Evolutionary conservation across 2,888 invertebrate species (phyloP), one percentile per base, ranked within the genome.

Genomic region (Macrophya alboannulata): DNA sequence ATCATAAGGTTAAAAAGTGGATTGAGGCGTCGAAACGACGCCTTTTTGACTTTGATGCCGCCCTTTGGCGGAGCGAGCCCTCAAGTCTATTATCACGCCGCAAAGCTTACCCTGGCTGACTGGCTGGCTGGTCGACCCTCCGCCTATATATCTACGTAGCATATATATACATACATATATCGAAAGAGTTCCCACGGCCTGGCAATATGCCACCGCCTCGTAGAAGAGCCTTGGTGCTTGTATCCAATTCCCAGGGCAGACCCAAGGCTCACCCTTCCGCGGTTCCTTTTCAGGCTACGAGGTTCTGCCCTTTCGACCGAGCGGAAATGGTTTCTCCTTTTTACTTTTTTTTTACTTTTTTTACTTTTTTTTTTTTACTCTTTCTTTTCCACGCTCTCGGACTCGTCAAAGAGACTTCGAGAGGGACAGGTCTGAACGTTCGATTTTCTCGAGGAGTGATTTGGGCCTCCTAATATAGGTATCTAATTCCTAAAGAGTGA

Each of bases 71-170:
- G 45, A 21, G 21, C 45, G 72, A 81, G 43, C 79, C 55, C 79
- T 40, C 48, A 81, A 40, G 81, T 81, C 81, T 59, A 81, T 81
- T 81, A 81, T 81, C 81, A 81, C 81, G 62, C 81, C 81, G 81
- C 81, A 81, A 81, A 62, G 81, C 62, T 81, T 40, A 81, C 59
- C 62, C 81, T 62, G 81, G 81, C 17, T 62, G 62, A n/a, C 51
- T 17, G 77, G 21, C 43, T 43, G 37, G 37, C n/a, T 62, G 43
- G 21, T 9, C 37, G 77, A 48, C 43, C 74, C 74, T n/a, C 17
- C 25, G 55, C 55, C 43, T 15, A 45, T 45, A 55, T 77, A 55
- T 31, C 25, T 37, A 55, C 51, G 25, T 45, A 17, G 15, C 21
- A 21, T 25, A 45, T 74, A 45, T 21, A 74, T 12, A 45, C 21